A percentile compares a stretch with the other conserved stretches of the same genome.
Conservation (phyloP, 2,888 invertebrate species). For the Gonocerus acuteangulatus region DNA sequence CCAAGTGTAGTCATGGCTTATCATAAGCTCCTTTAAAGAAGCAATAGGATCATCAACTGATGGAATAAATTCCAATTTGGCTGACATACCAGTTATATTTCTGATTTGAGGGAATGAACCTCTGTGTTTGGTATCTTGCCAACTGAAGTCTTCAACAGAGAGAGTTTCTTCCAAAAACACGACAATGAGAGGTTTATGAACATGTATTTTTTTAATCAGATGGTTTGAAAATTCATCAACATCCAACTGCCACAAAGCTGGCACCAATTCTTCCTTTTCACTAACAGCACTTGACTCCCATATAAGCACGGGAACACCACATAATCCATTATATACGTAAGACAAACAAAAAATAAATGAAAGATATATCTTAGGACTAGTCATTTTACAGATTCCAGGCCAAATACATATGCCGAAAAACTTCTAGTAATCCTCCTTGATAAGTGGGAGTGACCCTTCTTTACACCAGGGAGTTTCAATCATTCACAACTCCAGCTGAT, state of each 20-base stretch:
- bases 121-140: slow-evolving; percentile 45
- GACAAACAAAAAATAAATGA: slow-evolving; percentile 2
- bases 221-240: slow-evolving; percentile 36
- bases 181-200: slow-evolving; percentile 43
- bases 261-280: slow-evolving; percentile 33
- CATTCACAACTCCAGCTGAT: background rate
- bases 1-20: slow-evolving; percentile 38
- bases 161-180: slow-evolving; percentile 51
- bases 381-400: slow-evolving; percentile 5
- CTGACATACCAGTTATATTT: slow-evolving; percentile 35
- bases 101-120: slow-evolving; percentile 36
- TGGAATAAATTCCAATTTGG: slow-evolving; percentile 34
- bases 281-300: slow-evolving; percentile 36
- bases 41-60: slow-evolving; percentile 35
- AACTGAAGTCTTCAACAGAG: slow-evolving; percentile 54
- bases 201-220: slow-evolving; percentile 44
- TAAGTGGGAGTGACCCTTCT: slow-evolving; percentile 24
- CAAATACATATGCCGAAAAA: background rate
- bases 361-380: background rate
- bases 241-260: slow-evolving; percentile 35
- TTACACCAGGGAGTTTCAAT: too few relatives aligned
- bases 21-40: slow-evolving; percentile 34
- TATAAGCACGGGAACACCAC: slow-evolving; percentile 36
- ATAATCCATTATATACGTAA: slow-evolving; percentile 6
- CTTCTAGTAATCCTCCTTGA: background rate